phyloP scores from a whole-genome alignment of 1,140 invertebrate genomes.

The Diploscapter pachys region DNA sequence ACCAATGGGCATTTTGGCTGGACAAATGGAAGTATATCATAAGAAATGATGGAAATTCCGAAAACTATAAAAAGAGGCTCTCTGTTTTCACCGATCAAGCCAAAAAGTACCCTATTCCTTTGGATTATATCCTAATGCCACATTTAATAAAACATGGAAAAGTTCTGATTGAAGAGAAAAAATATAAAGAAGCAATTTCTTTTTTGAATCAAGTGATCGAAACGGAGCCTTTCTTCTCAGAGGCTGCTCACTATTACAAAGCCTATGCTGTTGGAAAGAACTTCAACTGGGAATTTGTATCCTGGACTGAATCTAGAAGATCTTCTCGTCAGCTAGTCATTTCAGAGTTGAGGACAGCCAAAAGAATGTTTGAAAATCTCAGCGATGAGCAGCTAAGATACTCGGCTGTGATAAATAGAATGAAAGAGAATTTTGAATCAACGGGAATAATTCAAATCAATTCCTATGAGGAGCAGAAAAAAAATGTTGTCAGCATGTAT shows the following conservation, averaged over 20 bases:
- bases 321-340: too few species aligned
- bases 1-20: constrained; percentile 2
- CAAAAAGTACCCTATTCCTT: background rate
- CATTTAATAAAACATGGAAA: background rate
- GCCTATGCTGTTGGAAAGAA: background rate
- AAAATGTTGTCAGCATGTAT: background rate
- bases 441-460: background rate
- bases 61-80: background rate
- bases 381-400: background rate
- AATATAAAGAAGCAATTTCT: too few species aligned
- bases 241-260: background rate
- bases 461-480: background rate
- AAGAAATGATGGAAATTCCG: background rate
- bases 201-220: too few species aligned
- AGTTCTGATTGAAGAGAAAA: too few species aligned
- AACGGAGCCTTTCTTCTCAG: background rate
- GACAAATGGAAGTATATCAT: constrained; percentile 1
- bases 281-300: too few species aligned
- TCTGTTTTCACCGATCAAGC: background rate
- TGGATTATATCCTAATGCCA: background rate
- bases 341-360: too few species aligned
- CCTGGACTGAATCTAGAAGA: too few species aligned
- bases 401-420: background rate
- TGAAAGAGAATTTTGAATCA: background rate
- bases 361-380: too few species aligned